phyloP scores from a whole-genome alignment of 2,113 vertebrate genomes.

The Leucopternis melanops region DNA sequence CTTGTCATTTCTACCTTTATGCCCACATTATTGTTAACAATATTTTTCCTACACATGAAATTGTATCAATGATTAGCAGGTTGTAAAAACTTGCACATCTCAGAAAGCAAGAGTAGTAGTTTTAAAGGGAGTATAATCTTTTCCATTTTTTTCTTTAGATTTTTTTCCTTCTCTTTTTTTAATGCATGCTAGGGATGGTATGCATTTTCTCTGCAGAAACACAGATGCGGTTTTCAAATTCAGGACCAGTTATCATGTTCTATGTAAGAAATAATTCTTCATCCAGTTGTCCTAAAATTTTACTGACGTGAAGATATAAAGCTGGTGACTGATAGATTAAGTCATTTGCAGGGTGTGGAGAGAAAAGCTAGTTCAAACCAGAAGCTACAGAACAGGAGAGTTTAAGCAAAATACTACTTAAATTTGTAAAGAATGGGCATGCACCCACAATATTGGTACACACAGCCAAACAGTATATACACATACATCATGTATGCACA shows the following conservation, averaged over 20 bases:
- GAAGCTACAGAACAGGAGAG: neutral
- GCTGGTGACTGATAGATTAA: neutral
- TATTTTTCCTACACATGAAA: neutral
- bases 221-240: neutral
- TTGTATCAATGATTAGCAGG: neutral
- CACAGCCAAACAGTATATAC: neutral
- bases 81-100: neutral
- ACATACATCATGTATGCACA: neutral
- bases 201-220: neutral
- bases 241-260: neutral
- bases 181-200: neutral
- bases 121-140: neutral
- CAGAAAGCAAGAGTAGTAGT: neutral
- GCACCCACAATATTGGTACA: neutral
- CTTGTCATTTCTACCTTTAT: neutral
- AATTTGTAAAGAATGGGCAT: constrained; percentile 13
- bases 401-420: neutral
- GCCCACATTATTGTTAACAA: neutral
- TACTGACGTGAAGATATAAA: neutral
- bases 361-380: neutral
- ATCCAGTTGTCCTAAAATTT: constrained; percentile 33
- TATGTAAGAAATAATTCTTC: constrained; percentile 32
- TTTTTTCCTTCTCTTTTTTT: neutral
- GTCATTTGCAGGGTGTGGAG: neutral
- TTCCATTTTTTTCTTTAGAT: neutral